A percentile compares a stretch with the other conserved stretches of the same genome.
Evolutionary conservation across 2,888 invertebrate genomes (phyloP).

Genomic region (Ophonus ardosiacus): DNA sequence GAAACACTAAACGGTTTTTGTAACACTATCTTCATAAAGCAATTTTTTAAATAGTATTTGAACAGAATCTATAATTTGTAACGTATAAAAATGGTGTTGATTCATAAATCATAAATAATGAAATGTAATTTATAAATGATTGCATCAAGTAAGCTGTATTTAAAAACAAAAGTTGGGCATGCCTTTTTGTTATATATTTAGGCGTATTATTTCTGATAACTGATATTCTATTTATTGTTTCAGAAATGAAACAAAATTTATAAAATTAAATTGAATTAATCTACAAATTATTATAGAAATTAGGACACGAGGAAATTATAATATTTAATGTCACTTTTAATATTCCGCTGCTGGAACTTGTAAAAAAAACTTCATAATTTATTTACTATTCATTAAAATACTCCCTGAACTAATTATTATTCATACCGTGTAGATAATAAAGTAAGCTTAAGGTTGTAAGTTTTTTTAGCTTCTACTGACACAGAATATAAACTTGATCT

Average conservation of each 20-base stretch:
- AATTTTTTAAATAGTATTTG: neutral
- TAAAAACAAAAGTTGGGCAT: too few species aligned
- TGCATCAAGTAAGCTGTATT: neutral
- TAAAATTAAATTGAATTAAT: neutral
- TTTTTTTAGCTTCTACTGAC: neutral
- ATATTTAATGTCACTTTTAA: neutral
- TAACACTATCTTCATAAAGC: neutral
- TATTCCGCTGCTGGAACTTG: neutral
- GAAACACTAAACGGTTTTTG: neutral
- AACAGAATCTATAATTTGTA: neutral
- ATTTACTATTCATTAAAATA: neutral
- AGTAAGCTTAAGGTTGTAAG: neutral
- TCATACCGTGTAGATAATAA: neutral
- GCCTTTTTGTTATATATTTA: too few species aligned
- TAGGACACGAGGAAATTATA: neutral
- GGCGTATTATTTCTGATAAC: neutral
- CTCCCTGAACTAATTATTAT: neutral
- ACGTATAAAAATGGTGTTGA: neutral
- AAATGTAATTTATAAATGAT: neutral
- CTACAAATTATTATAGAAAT: neutral
- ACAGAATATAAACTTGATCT: neutral
- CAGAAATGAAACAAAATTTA: neutral
- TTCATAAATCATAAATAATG: neutral
- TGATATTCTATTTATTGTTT: neutral
- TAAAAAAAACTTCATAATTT: neutral